phyloP scores from a whole-genome alignment of 2,888 invertebrate species.

The Maniola hyperantus region DNA sequence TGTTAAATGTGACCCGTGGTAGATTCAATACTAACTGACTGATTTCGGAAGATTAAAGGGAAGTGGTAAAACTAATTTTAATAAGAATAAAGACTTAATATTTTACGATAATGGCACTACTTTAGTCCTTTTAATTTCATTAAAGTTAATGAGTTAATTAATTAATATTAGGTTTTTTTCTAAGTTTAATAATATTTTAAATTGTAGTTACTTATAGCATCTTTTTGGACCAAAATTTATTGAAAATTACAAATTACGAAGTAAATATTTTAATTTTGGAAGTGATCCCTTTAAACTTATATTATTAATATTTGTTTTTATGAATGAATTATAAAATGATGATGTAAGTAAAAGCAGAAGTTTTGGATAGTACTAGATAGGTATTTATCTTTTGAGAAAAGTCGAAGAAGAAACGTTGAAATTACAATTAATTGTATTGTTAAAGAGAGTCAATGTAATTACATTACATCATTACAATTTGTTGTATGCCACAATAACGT shows the following conservation, averaged over 20 bases:
- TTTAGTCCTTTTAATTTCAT: background rate
- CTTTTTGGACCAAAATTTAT: slow-evolving; percentile 3
- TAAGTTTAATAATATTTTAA: background rate
- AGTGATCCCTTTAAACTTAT: too few species aligned
- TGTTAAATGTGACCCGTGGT: too few species aligned
- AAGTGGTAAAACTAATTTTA: background rate
- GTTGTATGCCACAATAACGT: too few species aligned
- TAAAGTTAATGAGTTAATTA: background rate
- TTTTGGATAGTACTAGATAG: too few species aligned
- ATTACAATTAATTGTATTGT: too few species aligned
- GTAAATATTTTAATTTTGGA: background rate
- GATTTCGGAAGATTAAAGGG: background rate
- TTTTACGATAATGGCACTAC: background rate
- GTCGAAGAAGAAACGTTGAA: too few species aligned
- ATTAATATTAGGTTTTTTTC: background rate
- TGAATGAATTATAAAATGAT: too few species aligned
- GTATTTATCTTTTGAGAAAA: too few species aligned
- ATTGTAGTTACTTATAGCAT: background rate
- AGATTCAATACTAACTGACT: background rate
- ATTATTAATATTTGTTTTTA: too few species aligned
- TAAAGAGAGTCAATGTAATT: too few species aligned
- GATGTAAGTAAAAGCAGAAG: too few species aligned
- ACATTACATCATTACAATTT: too few species aligned
- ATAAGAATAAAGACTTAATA: background rate
- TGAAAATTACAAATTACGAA: background rate